A percentile compares a stretch with the other conserved stretches of the same genome.
These are phyloP conservation scores for Pseudopipra pipra DNA, from an alignment of 2,113 vertebrate species.

Conservation along the genomic window DNA sequence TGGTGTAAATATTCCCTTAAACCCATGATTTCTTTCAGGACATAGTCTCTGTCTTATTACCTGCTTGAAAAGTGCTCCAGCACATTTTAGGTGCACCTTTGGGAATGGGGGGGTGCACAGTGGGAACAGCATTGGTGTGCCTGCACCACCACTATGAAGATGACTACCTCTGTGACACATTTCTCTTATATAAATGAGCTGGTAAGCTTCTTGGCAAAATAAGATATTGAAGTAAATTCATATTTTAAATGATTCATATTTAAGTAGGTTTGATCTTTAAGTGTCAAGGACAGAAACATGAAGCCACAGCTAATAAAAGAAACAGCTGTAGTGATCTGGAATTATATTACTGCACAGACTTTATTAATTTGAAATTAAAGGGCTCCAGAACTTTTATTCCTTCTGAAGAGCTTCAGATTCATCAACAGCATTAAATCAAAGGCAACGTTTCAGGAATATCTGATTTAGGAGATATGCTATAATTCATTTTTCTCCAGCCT, in stretches of 20 bases:
- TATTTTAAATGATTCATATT: conserved; percentile 57
- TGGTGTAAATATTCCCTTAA: neutral
- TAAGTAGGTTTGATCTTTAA: conserved; percentile 60
- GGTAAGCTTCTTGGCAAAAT: conserved; percentile 28
- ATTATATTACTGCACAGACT: conserved; percentile 1
- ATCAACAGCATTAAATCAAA: neutral
- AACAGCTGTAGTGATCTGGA: neutral
- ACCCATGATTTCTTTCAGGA: neutral
- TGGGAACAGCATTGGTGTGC: neutral
- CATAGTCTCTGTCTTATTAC: neutral
- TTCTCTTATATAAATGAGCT: conserved; percentile 45
- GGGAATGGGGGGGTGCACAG: neutral
- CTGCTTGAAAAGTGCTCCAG: neutral
- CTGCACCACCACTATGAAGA: neutral
- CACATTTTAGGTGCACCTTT: neutral
- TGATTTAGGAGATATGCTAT: neutral
- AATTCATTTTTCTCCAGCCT: neutral
- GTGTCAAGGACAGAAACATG: conserved; percentile 59
- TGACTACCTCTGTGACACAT: conserved; percentile 34
- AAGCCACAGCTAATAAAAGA: conserved; percentile 53
- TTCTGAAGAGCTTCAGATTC: neutral
- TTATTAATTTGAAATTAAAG: conserved; percentile 32
- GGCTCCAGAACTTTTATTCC: neutral
- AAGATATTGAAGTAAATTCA: conserved; percentile 16
- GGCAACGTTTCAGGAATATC: neutral